Evolutionary conservation across 2,888 invertebrate genomes (phyloP).

Genomic region (Drosophila lutescens): DNA sequence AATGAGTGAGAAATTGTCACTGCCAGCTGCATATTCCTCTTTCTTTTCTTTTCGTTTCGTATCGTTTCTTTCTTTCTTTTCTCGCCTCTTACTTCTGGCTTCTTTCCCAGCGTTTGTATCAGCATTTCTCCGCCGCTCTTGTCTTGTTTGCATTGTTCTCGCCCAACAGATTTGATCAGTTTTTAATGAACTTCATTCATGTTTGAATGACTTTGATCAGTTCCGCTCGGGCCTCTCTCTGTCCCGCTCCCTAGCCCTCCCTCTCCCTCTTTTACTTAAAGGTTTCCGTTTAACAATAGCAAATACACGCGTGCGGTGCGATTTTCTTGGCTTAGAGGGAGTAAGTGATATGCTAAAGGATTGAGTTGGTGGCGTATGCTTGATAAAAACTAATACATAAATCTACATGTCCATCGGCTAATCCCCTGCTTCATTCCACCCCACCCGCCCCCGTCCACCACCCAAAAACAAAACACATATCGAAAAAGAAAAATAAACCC

Average conservation of each 20-base stretch:
- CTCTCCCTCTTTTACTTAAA: background rate
- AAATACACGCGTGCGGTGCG: slow-evolving; percentile 70
- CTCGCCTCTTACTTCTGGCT: slow-evolving; percentile 5
- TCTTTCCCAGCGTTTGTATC: slow-evolving; percentile 56
- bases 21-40: slow-evolving; percentile 56
- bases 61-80: slow-evolving; percentile 36
- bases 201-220: slow-evolving; percentile 81
- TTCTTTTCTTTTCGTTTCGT: slow-evolving; percentile 28
- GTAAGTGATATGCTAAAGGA: background rate
- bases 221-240: slow-evolving; percentile 58
- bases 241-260: slow-evolving; percentile 1
- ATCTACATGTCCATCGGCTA: slow-evolving; percentile 15
- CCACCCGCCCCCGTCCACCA: background rate
- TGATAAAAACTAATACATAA: background rate
- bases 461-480: background rate
- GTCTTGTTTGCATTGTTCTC: slow-evolving; percentile 75
- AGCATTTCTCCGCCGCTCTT: slow-evolving; percentile 50
- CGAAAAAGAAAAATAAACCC: background rate
- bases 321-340: slow-evolving; percentile 2
- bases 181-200: slow-evolving; percentile 84
- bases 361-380: background rate
- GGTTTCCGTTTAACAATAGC: slow-evolving; percentile 54
- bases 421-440: slow-evolving; percentile 12
- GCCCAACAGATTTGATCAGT: slow-evolving; percentile 82
- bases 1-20: slow-evolving; percentile 53